phyloP scores from a whole-genome alignment of 2,113 vertebrate species.

The Tachysurus vachellii region DNA sequence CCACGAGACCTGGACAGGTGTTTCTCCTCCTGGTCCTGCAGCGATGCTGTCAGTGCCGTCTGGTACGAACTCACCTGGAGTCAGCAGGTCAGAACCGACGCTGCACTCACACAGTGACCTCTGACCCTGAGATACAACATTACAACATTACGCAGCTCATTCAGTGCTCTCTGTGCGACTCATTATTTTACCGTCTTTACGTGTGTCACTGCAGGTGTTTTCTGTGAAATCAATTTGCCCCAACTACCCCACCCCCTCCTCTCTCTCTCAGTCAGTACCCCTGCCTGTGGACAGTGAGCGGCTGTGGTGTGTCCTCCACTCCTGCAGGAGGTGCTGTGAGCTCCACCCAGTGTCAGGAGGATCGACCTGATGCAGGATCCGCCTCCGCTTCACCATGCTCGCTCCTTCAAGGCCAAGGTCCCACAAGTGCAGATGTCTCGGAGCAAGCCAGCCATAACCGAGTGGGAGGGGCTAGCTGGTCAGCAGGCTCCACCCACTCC shows the following conservation, averaged over 20 bases:
- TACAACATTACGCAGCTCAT: too few relatives aligned
- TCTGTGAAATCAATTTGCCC: not conserved
- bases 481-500: conserved; percentile 76
- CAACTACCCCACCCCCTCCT: not conserved
- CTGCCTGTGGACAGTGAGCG: conserved; percentile 87
- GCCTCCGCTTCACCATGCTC: conserved; percentile 67
- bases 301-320: conserved; percentile 66
- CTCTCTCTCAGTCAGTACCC: conserved; percentile 80
- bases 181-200: not conserved
- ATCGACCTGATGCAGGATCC: conserved; percentile 74
- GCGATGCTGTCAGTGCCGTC: conserved; percentile 73
- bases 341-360: conserved; percentile 66
- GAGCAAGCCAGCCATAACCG: conserved; percentile 73
- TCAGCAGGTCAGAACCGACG: conserved; percentile 74
- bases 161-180: not conserved
- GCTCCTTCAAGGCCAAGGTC: conserved; percentile 67
- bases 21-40: conserved; percentile 72
- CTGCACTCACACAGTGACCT: conserved; percentile 15
- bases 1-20: conserved; percentile 81
- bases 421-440: conserved; percentile 72
- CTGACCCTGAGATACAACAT: conserved; percentile 13
- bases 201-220: not conserved
- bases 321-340: conserved; percentile 64
- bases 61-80: conserved; percentile 60
- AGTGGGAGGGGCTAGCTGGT: conserved; percentile 76